phyloP scores from a whole-genome alignment of 2,888 invertebrate genomes.

The Muschampia plurimacula region DNA sequence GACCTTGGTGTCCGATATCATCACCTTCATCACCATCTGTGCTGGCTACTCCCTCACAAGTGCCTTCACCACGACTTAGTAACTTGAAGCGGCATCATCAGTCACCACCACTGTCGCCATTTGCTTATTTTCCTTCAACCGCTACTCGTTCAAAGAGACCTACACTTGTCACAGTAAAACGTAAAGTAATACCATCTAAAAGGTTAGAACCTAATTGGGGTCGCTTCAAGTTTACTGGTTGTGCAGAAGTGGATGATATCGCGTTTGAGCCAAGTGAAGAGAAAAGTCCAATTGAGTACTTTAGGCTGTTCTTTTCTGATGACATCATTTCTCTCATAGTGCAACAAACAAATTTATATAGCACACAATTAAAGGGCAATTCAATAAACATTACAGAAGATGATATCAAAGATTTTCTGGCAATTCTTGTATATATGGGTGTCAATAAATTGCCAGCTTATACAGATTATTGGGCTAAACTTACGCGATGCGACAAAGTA shows the following conservation, averaged over 20 bases:
- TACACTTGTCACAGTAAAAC: not conserved
- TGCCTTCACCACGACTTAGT: too few relatives aligned
- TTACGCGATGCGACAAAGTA: not conserved
- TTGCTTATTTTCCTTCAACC: not conserved
- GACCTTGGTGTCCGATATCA: too few relatives aligned
- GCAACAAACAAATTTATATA: constrained; percentile 35
- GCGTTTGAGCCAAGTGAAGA: not conserved
- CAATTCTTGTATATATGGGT: not conserved
- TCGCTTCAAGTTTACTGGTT: not conserved
- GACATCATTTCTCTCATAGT: constrained; percentile 27
- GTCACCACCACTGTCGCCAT: too few relatives aligned
- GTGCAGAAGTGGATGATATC: not conserved
- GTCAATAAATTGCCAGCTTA: not conserved
- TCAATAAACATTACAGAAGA: constrained; percentile 41
- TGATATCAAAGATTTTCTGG: constrained; percentile 15
- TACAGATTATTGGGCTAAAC: not conserved
- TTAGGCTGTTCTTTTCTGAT: constrained; percentile 34
- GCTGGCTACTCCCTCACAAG: too few relatives aligned
- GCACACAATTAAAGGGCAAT: constrained; percentile 21
- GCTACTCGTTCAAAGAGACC: constrained; percentile 1
- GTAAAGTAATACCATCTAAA: not conserved
- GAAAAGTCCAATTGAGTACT: constrained; percentile 25
- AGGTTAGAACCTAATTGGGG: not conserved
- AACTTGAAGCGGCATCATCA: too few relatives aligned
- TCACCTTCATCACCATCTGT: too few relatives aligned